These are phyloP conservation scores for Lycia hirtaria DNA, from an alignment of 2,888 invertebrate species.

Conservation along the genomic window DNA sequence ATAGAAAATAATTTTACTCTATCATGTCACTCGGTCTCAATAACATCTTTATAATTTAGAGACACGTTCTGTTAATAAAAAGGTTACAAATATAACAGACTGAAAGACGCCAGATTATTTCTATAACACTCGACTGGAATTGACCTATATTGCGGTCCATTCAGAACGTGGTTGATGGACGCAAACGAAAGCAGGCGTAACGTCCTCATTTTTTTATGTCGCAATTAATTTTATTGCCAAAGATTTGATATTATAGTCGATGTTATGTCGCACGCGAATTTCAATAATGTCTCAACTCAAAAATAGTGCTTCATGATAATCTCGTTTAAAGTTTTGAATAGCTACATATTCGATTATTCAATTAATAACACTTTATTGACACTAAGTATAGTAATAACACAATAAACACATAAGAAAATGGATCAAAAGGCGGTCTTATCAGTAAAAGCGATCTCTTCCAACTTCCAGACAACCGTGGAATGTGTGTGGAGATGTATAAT, in stretches of 20 bases:
- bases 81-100: conserved; percentile 32
- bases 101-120: conserved; percentile 38
- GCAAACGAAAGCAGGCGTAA: conserved; percentile 22
- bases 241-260: conserved; percentile 2
- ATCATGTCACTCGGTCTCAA: conserved; percentile 13
- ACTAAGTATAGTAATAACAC: too few species aligned
- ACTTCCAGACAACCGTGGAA: too few species aligned
- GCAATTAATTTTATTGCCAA: conserved; percentile 22
- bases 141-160: conserved; percentile 37
- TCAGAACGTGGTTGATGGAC: conserved; percentile 34
- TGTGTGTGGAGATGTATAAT: too few species aligned
- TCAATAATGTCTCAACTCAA: too few species aligned
- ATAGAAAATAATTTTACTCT: conserved; percentile 9
- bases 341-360: too few species aligned
- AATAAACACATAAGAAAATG: too few species aligned
- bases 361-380: too few species aligned
- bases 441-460: too few species aligned
- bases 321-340: too few species aligned
- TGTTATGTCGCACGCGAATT: too few species aligned
- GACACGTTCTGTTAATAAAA: conserved; percentile 26
- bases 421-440: too few species aligned
- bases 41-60: conserved; percentile 19
- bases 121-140: conserved; percentile 34
- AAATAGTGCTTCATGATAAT: too few species aligned
- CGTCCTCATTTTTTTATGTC: conserved; percentile 18